Conservation (phyloP, 2,888 invertebrate genomes). For the Athalia circularis region DNA sequence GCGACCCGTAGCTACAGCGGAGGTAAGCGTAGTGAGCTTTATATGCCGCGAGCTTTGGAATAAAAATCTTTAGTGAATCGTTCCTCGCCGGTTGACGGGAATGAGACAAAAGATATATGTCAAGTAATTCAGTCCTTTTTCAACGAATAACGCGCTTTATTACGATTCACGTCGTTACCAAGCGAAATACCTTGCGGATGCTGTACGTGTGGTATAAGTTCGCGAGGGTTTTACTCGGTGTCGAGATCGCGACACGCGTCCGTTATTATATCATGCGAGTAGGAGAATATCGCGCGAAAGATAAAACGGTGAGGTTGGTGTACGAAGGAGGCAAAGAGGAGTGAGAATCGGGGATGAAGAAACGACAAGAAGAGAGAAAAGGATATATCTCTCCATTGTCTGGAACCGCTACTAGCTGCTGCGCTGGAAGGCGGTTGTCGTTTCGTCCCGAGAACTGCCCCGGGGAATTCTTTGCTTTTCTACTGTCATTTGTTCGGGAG, state of each 20-base stretch:
- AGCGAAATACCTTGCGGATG: too few species aligned
- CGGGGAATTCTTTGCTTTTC: slow-evolving; percentile 21
- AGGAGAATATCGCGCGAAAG: too few species aligned
- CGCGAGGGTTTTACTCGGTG: too few species aligned
- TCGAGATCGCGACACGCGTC: too few species aligned
- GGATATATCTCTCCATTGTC: slow-evolving; percentile 34
- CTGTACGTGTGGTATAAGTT: too few species aligned
- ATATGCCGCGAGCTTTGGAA: too few species aligned
- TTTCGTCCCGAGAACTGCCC: slow-evolving; percentile 21
- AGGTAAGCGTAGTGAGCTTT: too few species aligned
- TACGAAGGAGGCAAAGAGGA: neutral
- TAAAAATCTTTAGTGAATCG: neutral
- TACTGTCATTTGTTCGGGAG: slow-evolving; percentile 25
- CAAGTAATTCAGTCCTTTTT: slow-evolving; percentile 22
- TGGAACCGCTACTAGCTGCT: neutral
- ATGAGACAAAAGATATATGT: neutral
- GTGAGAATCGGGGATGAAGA: neutral
- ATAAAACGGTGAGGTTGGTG: neutral
- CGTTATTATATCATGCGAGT: too few species aligned
- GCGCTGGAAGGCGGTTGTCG: neutral
- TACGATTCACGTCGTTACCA: too few species aligned
- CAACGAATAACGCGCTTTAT: neutral
- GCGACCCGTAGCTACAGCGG: too few species aligned
- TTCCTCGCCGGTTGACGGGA: neutral
- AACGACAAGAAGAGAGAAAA: slow-evolving; percentile 2